These are phyloP conservation scores for Drosophila subsilvestris DNA, from an alignment of 2,888 invertebrate genomes.

Conservation along the genomic window DNA sequence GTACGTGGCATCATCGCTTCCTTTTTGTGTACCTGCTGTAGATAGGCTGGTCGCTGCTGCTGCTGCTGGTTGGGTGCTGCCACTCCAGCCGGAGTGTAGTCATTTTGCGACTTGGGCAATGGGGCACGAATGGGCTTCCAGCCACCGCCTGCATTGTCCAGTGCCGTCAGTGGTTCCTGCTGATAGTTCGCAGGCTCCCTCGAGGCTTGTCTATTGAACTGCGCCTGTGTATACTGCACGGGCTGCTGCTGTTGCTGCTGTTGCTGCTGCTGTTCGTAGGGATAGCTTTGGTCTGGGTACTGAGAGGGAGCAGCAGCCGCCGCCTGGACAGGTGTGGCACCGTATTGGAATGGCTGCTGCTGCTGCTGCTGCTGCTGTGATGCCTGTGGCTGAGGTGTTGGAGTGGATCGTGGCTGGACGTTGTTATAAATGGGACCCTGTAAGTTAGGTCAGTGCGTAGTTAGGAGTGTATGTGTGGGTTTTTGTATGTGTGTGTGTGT, in stretches of 20 bases:
- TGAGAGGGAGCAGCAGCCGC: constrained; percentile 36
- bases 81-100: constrained; percentile 43
- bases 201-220: constrained; percentile 72
- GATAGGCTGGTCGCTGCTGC: constrained; percentile 51
- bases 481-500: constrained; percentile 17
- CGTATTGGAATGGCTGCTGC: constrained; percentile 56
- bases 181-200: constrained; percentile 63
- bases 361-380: constrained; percentile 42
- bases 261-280: constrained; percentile 41
- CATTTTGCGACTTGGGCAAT: constrained; percentile 54
- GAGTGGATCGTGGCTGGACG: constrained; percentile 63
- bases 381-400: constrained; percentile 41
- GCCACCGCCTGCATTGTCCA: constrained; percentile 43
- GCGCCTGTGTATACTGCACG: constrained; percentile 77
- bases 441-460: constrained; percentile 62
- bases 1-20: constrained; percentile 48
- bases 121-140: constrained; percentile 76
- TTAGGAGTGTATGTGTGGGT: constrained; percentile 28
- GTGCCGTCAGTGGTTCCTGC: constrained; percentile 30
- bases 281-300: constrained; percentile 57
- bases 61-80: constrained; percentile 42
- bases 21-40: constrained; percentile 60
- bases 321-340: constrained; percentile 46
- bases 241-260: constrained; percentile 63
- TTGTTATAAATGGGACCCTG: constrained; percentile 81